phyloP scores from a whole-genome alignment of 2,888 invertebrate species.

The Litoditis marina region DNA sequence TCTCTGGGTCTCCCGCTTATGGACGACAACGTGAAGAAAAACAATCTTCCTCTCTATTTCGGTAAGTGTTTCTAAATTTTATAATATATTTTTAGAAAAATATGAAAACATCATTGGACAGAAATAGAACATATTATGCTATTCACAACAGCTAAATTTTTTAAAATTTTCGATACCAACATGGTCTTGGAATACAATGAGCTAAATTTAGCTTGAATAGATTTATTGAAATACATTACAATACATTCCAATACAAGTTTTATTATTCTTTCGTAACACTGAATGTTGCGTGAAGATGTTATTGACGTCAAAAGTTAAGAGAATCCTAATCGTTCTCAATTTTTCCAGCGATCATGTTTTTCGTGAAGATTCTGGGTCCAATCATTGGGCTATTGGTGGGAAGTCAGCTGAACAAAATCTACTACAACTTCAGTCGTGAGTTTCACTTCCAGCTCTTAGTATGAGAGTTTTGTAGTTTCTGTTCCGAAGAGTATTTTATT shows the following conservation, averaged over 20 bases:
- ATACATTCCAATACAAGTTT: no score
- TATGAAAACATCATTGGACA: no score
- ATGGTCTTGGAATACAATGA: background rate
- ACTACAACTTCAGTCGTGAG: constrained; percentile 56
- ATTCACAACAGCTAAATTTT: no score
- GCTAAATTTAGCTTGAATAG: background rate
- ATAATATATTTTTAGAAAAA: background rate
- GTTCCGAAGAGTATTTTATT: no score
- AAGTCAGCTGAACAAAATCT: constrained; percentile 54
- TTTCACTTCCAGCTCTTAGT: no score
- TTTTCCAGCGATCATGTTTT: constrained; percentile 60
- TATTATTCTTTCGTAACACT: no score
- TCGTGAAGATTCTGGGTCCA: constrained; percentile 61
- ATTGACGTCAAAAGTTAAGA: no score
- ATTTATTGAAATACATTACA: no score
- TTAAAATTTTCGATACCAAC: no score
- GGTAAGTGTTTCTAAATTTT: constrained; percentile 31
- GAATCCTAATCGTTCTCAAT: background rate
- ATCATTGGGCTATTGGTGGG: constrained; percentile 60
- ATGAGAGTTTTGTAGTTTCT: no score
- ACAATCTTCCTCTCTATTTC: constrained; percentile 59
- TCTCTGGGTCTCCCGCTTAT: constrained; percentile 60
- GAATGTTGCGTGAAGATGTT: no score
- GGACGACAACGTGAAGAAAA: constrained; percentile 61
- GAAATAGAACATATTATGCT: no score